Percentiles rank a stretch among this genome's conserved stretches.
phyloP scores from a whole-genome alignment of 2,888 invertebrate genomes.

The Diplazon laetatorius region DNA sequence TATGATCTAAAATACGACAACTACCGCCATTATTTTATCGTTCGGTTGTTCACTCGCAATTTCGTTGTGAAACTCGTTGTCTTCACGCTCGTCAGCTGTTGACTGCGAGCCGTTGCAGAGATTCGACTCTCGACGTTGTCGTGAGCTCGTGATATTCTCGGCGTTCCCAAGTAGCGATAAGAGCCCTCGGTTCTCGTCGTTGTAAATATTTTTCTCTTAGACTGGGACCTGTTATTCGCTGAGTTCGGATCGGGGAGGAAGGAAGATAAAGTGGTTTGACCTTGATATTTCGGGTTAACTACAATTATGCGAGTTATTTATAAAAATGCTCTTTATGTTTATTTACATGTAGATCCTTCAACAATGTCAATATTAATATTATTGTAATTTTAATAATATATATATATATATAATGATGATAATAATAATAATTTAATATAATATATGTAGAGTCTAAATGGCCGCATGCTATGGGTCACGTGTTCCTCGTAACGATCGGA shows the following conservation, averaged over 20 bases:
- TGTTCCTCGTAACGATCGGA: slow-evolving; percentile 71
- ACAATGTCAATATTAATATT: slow-evolving; percentile 77
- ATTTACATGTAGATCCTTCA: slow-evolving; percentile 80
- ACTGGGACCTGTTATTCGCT: no score
- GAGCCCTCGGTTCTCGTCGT: slow-evolving; percentile 9
- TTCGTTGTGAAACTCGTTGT: slow-evolving; percentile 16
- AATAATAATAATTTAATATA: slow-evolving; percentile 51
- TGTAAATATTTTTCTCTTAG: no score
- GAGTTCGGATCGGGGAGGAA: neutral
- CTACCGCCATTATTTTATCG: slow-evolving; percentile 51
- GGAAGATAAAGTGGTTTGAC: slow-evolving; percentile 1
- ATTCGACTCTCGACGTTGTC: no score
- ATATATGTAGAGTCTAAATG: slow-evolving; percentile 72
- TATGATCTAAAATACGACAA: neutral
- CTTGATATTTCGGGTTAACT: neutral
- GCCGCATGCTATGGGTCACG: slow-evolving; percentile 73
- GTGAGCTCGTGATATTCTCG: slow-evolving; percentile 33
- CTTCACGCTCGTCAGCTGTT: slow-evolving; percentile 49
- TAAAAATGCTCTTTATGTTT: slow-evolving; percentile 80
- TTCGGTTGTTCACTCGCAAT: neutral
- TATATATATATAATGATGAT: slow-evolving; percentile 66
- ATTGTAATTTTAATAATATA: slow-evolving; percentile 72
- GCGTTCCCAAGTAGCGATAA: slow-evolving; percentile 45
- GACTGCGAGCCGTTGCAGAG: slow-evolving; percentile 28
- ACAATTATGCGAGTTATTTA: slow-evolving; percentile 68